Base-by-base conservation (phyloP, 2,797 vertebrate species). In the Philypnodon macrostomus region DNA sequence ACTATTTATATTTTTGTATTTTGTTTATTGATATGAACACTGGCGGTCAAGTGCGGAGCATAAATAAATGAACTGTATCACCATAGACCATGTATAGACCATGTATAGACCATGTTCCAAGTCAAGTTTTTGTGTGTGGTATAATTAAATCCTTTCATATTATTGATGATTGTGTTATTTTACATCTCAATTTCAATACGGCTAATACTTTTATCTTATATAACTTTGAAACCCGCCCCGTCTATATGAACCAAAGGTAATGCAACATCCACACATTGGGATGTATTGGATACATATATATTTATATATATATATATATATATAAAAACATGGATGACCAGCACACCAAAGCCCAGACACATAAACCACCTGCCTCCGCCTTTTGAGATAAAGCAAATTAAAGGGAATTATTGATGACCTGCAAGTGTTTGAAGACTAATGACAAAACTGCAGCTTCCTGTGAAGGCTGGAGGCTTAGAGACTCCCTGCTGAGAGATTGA, bases 401-500 rank as follows among this genome's bases (percentile, higher is more conserved):
- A 92, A 94, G 81, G 73, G 92, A 94, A 95, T 94, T 93, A 94
- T 93, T 94, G 92, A 95, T 93, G 90, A 85, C 66, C 88, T 83
- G 86, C 87, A 91, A 90, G 82, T 84, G 90, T 92, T 93, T 94
- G 91, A 92, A 92, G 90, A 81, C 87, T 93, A 92, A 91, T 91
- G 90, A 92, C 91, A 93, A 93, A 93, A 88, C 88, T 86, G 85
- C 86, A 85, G 80, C 86, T 88, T 85, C 89, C 78, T 91, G 84
- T 92, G 88, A 90, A 91, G 81, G 89, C 79, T 72, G 81, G 73
- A 79, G 79, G 87, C 85, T 90, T 86, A 90, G 89, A 91, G 85
- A 84, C 78, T 35, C 84, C 84, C 90, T 49, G 61, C 80, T n/a
- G 82, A 16, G 86, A 81, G 77, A 80, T 83, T 81, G 88, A 88